phyloP scores from a whole-genome alignment of 2,797 vertebrate species.

The Sebastes oblongus region DNA sequence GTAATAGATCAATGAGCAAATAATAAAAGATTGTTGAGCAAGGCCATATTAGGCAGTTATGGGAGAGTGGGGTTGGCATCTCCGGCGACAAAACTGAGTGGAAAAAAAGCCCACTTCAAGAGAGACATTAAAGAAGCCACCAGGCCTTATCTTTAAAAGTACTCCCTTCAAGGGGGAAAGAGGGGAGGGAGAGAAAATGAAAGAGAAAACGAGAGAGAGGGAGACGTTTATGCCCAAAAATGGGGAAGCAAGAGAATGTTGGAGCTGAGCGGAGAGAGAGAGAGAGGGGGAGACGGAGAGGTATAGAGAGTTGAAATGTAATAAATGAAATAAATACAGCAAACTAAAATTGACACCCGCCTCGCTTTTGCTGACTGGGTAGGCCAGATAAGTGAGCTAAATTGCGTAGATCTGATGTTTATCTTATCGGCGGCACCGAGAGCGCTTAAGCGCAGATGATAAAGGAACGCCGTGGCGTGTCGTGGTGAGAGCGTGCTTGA shows the following conservation, averaged over 20 bases:
- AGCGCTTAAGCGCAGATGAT: conserved; percentile 74
- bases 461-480: conserved; percentile 66
- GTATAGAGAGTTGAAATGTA: conserved; percentile 60
- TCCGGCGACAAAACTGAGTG: conserved; percentile 27
- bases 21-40: conserved; percentile 43
- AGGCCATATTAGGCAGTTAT: conserved; percentile 54
- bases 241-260: conserved; percentile 33
- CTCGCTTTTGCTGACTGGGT: conserved; percentile 83
- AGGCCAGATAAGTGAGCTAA: conserved; percentile 85
- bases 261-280: conserved; percentile 18
- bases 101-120: conserved; percentile 62
- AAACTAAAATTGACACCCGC: conserved; percentile 81
- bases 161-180: conserved; percentile 55
- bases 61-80: conserved; percentile 61
- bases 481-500: conserved; percentile 64
- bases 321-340: conserved; percentile 75
- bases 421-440: conserved; percentile 81
- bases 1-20: conserved; percentile 42
- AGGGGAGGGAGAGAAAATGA: conserved; percentile 50
- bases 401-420: conserved; percentile 84
- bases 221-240: conserved; percentile 52
- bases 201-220: conserved; percentile 49
- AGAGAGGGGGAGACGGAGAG: conserved; percentile 28
- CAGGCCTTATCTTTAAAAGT: conserved; percentile 79
- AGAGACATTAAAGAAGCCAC: conserved; percentile 77